Evolutionary conservation across 2,113 vertebrate genomes (phyloP).

Genomic region (Vidua macroura): DNA sequence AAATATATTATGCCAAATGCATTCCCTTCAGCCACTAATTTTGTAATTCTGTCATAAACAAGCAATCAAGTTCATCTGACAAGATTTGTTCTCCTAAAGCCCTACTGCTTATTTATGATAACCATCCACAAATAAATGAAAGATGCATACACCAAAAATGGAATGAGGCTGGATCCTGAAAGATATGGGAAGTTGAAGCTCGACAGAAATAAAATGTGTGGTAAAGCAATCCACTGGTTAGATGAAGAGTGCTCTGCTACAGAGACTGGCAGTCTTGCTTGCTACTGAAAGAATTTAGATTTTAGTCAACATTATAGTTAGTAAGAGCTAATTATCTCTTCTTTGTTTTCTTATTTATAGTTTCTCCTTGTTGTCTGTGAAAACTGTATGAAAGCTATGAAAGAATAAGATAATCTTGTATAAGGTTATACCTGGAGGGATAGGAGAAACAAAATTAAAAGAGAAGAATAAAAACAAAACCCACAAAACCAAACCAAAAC

Average conservation of each 20-base stretch:
- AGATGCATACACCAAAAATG: background rate
- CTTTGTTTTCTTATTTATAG: background rate
- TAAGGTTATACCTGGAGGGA: background rate
- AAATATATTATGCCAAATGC: slow-evolving; percentile 51
- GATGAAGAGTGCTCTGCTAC: background rate
- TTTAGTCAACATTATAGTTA: background rate
- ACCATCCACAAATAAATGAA: slow-evolving; percentile 1
- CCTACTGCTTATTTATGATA: slow-evolving; percentile 23
- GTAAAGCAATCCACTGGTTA: background rate
- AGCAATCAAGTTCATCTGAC: slow-evolving; percentile 45
- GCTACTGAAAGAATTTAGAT: background rate
- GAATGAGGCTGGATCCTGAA: background rate
- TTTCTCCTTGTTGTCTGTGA: background rate
- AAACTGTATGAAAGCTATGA: background rate
- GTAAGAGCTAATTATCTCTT: background rate
- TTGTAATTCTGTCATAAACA: slow-evolving; percentile 51
- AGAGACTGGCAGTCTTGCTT: background rate
- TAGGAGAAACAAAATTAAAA: background rate
- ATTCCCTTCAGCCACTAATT: slow-evolving; percentile 56
- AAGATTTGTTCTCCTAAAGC: slow-evolving; percentile 15
- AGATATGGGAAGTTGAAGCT: background rate
- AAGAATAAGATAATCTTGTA: background rate
- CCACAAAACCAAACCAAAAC: background rate
- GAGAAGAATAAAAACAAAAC: background rate
- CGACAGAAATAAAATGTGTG: background rate